phyloP scores from a whole-genome alignment of 1,140 invertebrate species.

The Meloidogyne chitwoodi region DNA sequence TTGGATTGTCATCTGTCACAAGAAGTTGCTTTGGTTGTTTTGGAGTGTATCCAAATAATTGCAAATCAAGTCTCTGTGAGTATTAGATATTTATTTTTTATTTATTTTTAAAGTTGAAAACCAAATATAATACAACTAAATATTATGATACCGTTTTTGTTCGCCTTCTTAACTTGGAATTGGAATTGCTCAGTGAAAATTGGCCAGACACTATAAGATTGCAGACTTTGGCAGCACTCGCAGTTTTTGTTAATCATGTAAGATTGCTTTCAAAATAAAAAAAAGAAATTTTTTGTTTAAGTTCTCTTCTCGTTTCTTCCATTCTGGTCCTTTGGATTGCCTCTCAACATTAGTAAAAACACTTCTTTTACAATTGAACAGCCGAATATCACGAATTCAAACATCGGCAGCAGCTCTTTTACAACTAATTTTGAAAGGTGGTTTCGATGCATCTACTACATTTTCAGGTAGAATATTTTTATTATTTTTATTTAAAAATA shows the following conservation, averaged over 20 bases:
- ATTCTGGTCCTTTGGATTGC: conserved; percentile 46
- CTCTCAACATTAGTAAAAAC: conserved; percentile 47
- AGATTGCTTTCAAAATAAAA: conserved; percentile 73
- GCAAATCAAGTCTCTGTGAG: conserved; percentile 72
- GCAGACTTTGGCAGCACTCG: conserved; percentile 81
- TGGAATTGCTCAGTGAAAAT: conserved; percentile 79
- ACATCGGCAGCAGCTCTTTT: conserved; percentile 51
- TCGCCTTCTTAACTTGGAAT: conserved; percentile 75
- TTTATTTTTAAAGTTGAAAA: conserved; percentile 6
- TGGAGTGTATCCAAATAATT: conserved; percentile 80
- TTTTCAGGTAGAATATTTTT: neutral
- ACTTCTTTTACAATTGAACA: conserved; percentile 51
- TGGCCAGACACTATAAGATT: conserved; percentile 83
- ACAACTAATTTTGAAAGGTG: conserved; percentile 49
- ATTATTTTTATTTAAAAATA: neutral
- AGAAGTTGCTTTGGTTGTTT: conserved; percentile 78
- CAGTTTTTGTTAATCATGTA: conserved; percentile 82
- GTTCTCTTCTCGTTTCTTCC: conserved; percentile 38
- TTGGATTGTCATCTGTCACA: conserved; percentile 71
- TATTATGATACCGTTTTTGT: conserved; percentile 75
- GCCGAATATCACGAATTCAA: conserved; percentile 47
- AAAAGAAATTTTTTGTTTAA: conserved; percentile 25
- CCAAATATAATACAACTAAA: conserved; percentile 48
- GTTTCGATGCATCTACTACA: conserved; percentile 43
- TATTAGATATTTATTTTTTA: neutral